These are phyloP conservation scores for Grammomys dolichurus DNA, from an alignment of 2,113 vertebrate genomes.

Conservation along the genomic window DNA sequence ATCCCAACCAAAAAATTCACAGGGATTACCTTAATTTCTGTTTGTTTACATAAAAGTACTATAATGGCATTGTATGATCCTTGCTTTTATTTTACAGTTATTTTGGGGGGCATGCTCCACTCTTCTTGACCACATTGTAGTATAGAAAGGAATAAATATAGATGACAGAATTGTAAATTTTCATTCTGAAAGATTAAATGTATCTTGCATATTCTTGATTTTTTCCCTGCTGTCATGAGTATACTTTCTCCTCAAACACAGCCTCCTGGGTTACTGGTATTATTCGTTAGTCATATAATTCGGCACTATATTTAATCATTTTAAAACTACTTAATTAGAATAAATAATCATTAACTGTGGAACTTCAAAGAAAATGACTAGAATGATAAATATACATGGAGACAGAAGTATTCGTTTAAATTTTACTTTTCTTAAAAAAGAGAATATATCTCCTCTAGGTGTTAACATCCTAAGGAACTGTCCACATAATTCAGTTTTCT, in stretches of 20 bases:
- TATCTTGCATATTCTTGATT: background rate
- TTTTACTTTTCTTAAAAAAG: background rate
- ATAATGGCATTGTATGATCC: background rate
- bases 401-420: background rate
- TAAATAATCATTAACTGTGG: slow-evolving; percentile 48
- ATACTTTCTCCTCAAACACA: background rate
- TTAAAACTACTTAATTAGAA: slow-evolving; percentile 64
- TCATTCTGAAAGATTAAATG: background rate
- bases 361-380: slow-evolving; percentile 31
- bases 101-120: background rate
- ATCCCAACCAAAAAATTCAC: slow-evolving; percentile 20
- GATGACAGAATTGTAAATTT: background rate
- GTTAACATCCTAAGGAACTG: background rate
- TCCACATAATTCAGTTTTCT: background rate
- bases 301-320: slow-evolving; percentile 36
- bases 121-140: background rate
- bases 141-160: background rate
- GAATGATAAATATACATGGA: background rate
- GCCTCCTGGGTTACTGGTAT: background rate
- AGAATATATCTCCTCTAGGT: background rate
- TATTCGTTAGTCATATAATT: slow-evolving; percentile 41
- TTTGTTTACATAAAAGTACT: background rate
- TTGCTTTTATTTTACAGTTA: background rate
- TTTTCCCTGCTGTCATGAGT: slow-evolving; percentile 1
- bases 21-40: background rate